These are phyloP conservation scores for Onychorhynchus coronatus DNA, from an alignment of 2,113 vertebrate genomes.

Conservation along the genomic window DNA sequence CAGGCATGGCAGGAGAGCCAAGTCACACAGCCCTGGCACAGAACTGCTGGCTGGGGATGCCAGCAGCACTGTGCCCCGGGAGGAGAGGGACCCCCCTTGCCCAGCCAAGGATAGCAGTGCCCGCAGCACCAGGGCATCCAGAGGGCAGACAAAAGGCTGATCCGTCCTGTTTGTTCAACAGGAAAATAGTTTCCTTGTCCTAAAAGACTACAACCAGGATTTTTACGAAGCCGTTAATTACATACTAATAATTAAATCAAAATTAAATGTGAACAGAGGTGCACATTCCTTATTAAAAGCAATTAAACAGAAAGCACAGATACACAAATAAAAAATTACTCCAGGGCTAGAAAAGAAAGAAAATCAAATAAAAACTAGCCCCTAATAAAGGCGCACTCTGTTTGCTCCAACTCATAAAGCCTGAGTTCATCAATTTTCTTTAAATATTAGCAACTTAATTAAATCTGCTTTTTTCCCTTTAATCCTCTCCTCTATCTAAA, in stretches of 20 bases:
- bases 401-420: constrained; percentile 69
- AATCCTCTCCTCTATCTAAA: constrained; percentile 83
- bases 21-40: background rate
- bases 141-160: background rate
- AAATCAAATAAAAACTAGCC: constrained; percentile 73
- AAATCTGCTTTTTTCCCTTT: constrained; percentile 78
- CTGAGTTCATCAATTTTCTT: constrained; percentile 83
- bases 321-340: constrained; percentile 70
- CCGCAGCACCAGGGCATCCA: background rate
- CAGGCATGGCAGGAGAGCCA: rapidly evolving
- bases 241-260: constrained; percentile 79
- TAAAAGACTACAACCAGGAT: constrained; percentile 50
- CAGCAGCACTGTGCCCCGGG: rapidly evolving
- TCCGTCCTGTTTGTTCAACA: background rate
- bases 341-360: constrained; percentile 63
- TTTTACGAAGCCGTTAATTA: constrained; percentile 72
- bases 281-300: constrained; percentile 76
- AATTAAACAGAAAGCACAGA: constrained; percentile 73
- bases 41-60: background rate
- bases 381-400: constrained; percentile 40
- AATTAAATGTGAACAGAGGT: constrained; percentile 76
- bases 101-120: too few relatives aligned
- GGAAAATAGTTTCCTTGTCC: constrained; percentile 15
- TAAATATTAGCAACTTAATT: constrained; percentile 88
- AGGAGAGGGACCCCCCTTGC: background rate